phyloP scores from a whole-genome alignment of 2,888 invertebrate species.

The Pharmacophagus antenor region DNA sequence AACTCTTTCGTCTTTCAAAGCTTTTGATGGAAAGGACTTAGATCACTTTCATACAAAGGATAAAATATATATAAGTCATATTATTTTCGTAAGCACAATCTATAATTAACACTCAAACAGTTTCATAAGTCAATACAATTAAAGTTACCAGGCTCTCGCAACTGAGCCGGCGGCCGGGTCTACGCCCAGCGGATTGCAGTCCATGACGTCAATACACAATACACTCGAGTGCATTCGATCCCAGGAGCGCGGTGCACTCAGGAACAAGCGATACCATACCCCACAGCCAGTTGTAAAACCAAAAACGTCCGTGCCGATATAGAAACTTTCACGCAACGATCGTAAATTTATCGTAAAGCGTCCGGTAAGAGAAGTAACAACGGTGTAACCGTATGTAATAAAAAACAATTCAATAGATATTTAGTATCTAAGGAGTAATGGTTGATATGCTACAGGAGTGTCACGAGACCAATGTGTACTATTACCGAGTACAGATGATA shows the following conservation, averaged over 20 bases:
- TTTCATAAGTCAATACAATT: slow-evolving; percentile 5
- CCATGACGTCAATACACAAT: slow-evolving; percentile 27
- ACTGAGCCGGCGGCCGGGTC: slow-evolving; percentile 22
- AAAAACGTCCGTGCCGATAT: slow-evolving; percentile 24
- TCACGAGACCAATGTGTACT: too few species aligned
- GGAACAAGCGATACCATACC: slow-evolving; percentile 16
- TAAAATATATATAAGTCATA: neutral
- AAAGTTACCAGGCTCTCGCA: slow-evolving; percentile 13
- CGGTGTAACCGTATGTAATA: neutral
- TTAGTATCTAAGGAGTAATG: too few species aligned
- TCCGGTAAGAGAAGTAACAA: slow-evolving; percentile 7
- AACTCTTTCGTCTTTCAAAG: too few species aligned
- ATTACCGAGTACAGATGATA: too few species aligned
- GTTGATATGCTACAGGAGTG: too few species aligned
- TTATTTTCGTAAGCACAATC: neutral
- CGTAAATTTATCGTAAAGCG: slow-evolving; percentile 25
- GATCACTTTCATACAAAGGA: neutral
- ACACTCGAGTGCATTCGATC: slow-evolving; percentile 19
- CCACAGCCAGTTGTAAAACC: slow-evolving; percentile 27
- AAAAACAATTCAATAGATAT: neutral
- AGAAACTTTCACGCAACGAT: slow-evolving; percentile 28
- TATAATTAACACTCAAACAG: neutral
- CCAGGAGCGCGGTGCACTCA: slow-evolving; percentile 17
- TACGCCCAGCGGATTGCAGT: slow-evolving; percentile 21
- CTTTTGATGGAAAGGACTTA: neutral